Evolutionary conservation across 2,113 vertebrate genomes (phyloP), one percentile per base, ranked within the genome.

Genomic region (Charadrius vociferus): DNA sequence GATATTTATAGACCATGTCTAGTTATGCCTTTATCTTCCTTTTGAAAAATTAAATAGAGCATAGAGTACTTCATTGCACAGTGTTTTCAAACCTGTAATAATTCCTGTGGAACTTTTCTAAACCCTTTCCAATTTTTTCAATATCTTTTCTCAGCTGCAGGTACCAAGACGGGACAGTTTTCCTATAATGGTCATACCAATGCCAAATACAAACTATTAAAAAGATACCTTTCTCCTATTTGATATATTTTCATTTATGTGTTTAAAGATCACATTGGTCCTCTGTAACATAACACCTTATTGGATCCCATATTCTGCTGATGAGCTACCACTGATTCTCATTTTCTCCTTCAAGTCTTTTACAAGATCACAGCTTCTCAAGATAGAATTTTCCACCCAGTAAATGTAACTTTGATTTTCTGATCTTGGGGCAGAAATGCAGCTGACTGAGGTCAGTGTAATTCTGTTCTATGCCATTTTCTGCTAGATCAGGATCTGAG

Each of bases 31-130:
- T 93, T 90, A 92, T 80, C 88, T 92, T 82, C 21, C 74, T 75
- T 95, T 80, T 82, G 90, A 88, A 92, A 95, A 96, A 85, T 95
- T 80, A 95, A 95, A 92, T 73, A 90, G 43, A 92, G 68, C 74
- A 82, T 82, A 49, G 70, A 90, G 39, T 92, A 68, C 88, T 86
- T 93, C 74, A 65, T 43, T 72, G 78, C 16, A 70, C 13, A 80
- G 30, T 56, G 52, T 95, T 95, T 97, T 85, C 66, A 96, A 93
- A 96, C 81, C 36, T 80, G 15, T 39, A 88, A 86, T 95, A 94
- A 92, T 90, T 88, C 43, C 71, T 52, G 5, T 7, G 9, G 36
- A 96, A 88, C 29, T 85, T 82, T 86, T 75, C 62, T 82, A 58
- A 86, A 73, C 9, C 1, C 0, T 92, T 88, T 93, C 88, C 74